Conservation (phyloP, 2,113 vertebrate genomes). For the Bambusicola thoracicus region DNA sequence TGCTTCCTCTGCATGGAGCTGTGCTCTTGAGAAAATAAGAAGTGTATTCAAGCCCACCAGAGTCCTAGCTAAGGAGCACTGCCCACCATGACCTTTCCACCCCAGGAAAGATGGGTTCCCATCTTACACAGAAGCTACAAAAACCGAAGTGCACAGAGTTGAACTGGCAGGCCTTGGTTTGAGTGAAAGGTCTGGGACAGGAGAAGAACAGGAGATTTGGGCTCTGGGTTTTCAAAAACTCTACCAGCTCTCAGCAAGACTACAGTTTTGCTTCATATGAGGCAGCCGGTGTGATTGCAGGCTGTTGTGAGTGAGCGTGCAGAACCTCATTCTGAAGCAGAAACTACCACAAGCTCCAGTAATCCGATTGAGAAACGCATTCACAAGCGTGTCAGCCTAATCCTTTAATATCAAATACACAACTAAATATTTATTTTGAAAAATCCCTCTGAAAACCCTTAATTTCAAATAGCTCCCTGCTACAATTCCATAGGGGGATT, state of each 20-base stretch:
- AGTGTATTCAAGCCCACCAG: background rate
- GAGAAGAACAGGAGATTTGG: background rate
- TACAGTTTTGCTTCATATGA: background rate
- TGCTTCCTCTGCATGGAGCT: background rate
- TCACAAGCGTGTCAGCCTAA: constrained; percentile 63
- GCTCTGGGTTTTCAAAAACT: background rate
- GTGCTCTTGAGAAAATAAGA: background rate
- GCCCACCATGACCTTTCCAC: background rate
- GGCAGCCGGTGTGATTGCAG: background rate
- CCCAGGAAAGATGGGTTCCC: background rate
- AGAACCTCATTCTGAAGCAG: constrained; percentile 32
- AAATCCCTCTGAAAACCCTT: constrained; percentile 1
- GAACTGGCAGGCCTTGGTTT: background rate
- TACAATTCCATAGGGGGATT: constrained; percentile 57
- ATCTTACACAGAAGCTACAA: background rate
- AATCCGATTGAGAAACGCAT: constrained; percentile 64
- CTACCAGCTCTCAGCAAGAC: background rate
- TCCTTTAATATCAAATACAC: constrained; percentile 68
- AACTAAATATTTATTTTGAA: constrained; percentile 53
- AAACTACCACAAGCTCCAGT: constrained; percentile 46
- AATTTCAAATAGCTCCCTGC: constrained; percentile 37
- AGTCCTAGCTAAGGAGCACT: background rate
- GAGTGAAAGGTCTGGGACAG: background rate
- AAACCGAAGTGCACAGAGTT: background rate
- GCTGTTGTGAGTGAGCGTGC: background rate